Percentiles rank a stretch among this genome's conserved stretches.
Conservation (phyloP, 2,888 invertebrate genomes). For the Ischnura elegans region DNA sequence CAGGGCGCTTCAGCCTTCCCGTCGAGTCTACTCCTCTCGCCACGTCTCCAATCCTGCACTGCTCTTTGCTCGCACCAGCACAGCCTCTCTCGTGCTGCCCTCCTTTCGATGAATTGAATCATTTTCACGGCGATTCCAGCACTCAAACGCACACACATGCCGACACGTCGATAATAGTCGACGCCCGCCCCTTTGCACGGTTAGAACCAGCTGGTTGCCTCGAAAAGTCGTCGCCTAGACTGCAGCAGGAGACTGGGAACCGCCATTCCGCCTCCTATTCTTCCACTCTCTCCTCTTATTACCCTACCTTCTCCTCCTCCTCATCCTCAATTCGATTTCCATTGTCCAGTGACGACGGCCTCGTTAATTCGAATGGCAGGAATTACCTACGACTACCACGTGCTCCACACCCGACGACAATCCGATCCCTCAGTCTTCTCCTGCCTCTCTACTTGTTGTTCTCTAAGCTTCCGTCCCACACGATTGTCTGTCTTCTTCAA, state of each 20-base stretch:
- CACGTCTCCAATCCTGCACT: not conserved
- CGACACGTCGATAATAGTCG: not conserved
- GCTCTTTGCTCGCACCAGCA: not conserved
- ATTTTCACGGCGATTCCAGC: not conserved
- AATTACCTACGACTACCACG: not conserved
- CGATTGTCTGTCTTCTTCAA: not conserved
- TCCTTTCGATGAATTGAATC: slow-evolving; percentile 22
- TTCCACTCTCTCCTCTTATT: not conserved
- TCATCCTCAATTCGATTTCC: not conserved
- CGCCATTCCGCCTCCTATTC: no score
- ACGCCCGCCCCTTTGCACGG: not conserved
- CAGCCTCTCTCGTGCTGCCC: not conserved
- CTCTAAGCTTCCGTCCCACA: not conserved
- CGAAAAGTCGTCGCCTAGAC: not conserved
- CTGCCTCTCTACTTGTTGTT: not conserved
- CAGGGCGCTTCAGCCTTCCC: no score
- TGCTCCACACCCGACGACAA: not conserved
- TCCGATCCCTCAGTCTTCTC: not conserved
- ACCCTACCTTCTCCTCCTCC: not conserved
- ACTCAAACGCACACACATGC: not conserved
- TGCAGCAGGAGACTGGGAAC: not conserved
- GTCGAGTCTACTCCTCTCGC: not conserved
- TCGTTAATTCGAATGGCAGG: slow-evolving; percentile 14
- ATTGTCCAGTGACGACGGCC: not conserved
- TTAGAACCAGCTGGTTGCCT: not conserved